Conservation (phyloP, 2,888 invertebrate genomes). For the Drosophila anomalata region DNA sequence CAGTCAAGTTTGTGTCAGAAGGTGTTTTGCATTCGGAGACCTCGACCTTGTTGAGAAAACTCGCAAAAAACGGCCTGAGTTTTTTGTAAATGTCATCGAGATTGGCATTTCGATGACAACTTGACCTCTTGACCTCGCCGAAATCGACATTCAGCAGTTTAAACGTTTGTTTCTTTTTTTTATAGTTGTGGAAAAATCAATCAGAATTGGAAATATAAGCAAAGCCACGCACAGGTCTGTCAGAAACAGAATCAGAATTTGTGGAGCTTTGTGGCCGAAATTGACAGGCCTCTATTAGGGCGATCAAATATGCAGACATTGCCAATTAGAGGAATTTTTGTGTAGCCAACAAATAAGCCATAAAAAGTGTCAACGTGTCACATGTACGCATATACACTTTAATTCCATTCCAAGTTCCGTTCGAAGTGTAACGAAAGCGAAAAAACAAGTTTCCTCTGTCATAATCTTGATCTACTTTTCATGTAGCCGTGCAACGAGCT, state of each 20-base stretch:
- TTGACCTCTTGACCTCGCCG: conserved; percentile 54
- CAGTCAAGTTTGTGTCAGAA: conserved; percentile 16
- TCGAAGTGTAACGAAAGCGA: conserved; percentile 5
- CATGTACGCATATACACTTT: neutral
- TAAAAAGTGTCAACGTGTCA: conserved; percentile 54
- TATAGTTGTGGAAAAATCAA: conserved; percentile 35
- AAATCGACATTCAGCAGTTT: neutral
- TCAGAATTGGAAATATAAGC: conserved; percentile 18
- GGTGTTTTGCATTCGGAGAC: conserved; percentile 30
- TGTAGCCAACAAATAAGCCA: conserved; percentile 28
- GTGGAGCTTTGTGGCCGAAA: conserved; percentile 18
- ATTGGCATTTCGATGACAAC: conserved; percentile 34
- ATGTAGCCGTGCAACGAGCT: conserved; percentile 44
- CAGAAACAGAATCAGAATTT: conserved; percentile 23
- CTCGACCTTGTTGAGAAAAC: conserved; percentile 43
- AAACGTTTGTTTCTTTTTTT: conserved; percentile 4
- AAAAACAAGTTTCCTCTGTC: conserved; percentile 12
- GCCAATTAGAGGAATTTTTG: conserved; percentile 57
- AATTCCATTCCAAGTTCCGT: neutral
- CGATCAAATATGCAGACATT: conserved; percentile 55
- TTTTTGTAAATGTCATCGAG: conserved; percentile 29
- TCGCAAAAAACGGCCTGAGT: conserved; percentile 11
- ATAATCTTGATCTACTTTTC: conserved; percentile 58
- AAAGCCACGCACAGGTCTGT: conserved; percentile 37
- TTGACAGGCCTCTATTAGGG: conserved; percentile 47